Base-by-base conservation (phyloP, 2,113 vertebrate genomes). In the Isichthys henryi region DNA sequence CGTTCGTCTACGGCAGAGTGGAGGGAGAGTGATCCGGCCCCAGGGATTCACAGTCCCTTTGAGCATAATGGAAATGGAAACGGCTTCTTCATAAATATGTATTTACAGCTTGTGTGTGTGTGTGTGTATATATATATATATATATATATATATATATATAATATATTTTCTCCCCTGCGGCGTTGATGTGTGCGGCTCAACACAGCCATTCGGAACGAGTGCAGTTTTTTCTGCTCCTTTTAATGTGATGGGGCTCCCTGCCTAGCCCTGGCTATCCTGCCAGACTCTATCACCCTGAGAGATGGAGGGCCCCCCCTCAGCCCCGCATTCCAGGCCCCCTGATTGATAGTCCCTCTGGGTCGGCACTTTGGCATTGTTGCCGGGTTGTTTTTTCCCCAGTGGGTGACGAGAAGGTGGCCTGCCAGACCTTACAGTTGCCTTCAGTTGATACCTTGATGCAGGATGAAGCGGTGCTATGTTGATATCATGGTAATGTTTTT, bases 81-180 rank as follows among this genome's bases (percentile, higher is more conserved):
- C 43, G 87, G 21, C 80, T 31, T 88, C 31, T 88, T 84, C 58
- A 86, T 90, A 88, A 88, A 88, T 86, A 90, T 90, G 87, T 86
- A 88, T 83, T 86, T 85, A 86, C 87, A 80, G 56, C 46, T 27
- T 88, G 80, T n/a, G n/a, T n/a, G n/a, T n/a, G n/a, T n/a, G n/a
- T n/a, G n/a, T n/a, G n/a, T n/a, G n/a, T n/a, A n/a, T n/a, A n/a
- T n/a, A n/a, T n/a, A n/a, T 85, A 88, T 88, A 86, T 56, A 88
- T 70, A 74, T 70, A 43, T 43, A 39, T 39, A 39, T 39, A 53
- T 43, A 39, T 39, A 39, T 39, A 17, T 49, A 27, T 15, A 53
- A 48, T 70, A 50, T 87, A 86, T 89, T 86, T 89, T 58, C 66
- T 8, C 74, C 35, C 74, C 35, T 31, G 45, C 19, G 62, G 58